Evolutionary conservation across 2,888 invertebrate genomes (phyloP), one percentile per base, ranked within the genome.

Genomic region (Mesopsocus fuscifrons): DNA sequence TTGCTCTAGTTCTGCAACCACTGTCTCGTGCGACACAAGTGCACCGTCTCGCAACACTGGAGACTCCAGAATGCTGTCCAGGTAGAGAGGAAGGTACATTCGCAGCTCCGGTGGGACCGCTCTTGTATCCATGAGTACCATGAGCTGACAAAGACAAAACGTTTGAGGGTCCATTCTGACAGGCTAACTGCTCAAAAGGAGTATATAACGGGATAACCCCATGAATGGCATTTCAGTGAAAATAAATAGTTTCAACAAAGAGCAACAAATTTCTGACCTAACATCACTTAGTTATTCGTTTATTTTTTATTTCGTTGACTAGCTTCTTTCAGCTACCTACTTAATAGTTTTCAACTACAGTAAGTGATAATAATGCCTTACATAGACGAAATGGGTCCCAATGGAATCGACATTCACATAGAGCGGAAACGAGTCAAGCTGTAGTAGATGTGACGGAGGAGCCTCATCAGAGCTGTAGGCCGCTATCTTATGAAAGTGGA

Each of bases 341-440:
- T 9, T 21, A 17, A 31, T 20, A 32, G 15, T 45, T 5, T 13
- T 30, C 21, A 41, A 22, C 18, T 41, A 38, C 34, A 40, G 16
- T 30, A 46, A 30, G 41, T 9, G 40, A 44, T 22, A 43, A 13
- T 13, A 34, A 45, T 31, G 52, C 71, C 76, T 69, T 60, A 87
- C 85, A 61, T 83, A 79, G 49, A 85, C 74, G 59, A 89, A 88
- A 60, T 81, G 82, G 2, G 83, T 80, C 50, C 79, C 75, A 41
- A 87, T 63, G 57, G 82, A 74, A 61, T 87, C 82, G 41, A 85
- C 66, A 50, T 82, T 75, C 1, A 84, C 74, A 54, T 72, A 78
- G 16, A 85, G 63, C 1, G 87, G 84, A 34, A 84, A 59, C 40
- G 73, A 63, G 2, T 61, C 58, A 9, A 80, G 61, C 55, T 75